These are phyloP conservation scores for Drosophila dunni DNA, from an alignment of 1,140 invertebrate species.

Conservation along the genomic window DNA sequence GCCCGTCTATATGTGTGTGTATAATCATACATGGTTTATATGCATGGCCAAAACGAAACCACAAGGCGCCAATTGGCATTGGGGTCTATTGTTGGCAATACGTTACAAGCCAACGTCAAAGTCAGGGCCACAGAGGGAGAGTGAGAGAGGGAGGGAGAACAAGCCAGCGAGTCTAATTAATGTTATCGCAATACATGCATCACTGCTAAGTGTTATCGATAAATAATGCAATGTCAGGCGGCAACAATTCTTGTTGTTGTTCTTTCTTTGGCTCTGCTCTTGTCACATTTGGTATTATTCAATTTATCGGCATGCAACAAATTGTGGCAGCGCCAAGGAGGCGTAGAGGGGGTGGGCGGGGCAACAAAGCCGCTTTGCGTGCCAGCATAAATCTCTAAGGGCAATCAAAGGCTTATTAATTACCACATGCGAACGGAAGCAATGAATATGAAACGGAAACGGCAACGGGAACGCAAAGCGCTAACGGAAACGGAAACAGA, in stretches of 20 bases:
- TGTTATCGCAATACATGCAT: slow-evolving; percentile 82
- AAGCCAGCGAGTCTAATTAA: slow-evolving; percentile 67
- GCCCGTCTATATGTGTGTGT: background rate
- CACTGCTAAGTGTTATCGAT: slow-evolving; percentile 81
- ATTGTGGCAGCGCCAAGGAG: background rate
- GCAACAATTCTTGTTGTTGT: slow-evolving; percentile 20
- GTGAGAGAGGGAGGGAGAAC: slow-evolving; percentile 1
- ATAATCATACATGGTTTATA: slow-evolving; percentile 28
- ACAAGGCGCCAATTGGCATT: slow-evolving; percentile 30
- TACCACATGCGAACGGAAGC: slow-evolving; percentile 34
- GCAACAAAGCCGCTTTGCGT: slow-evolving; percentile 3
- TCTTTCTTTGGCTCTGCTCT: background rate
- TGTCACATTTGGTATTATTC: slow-evolving; percentile 47
- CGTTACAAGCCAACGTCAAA: background rate
- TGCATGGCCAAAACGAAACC: slow-evolving; percentile 38
- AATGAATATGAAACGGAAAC: slow-evolving; percentile 16
- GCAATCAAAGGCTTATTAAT: slow-evolving; percentile 48
- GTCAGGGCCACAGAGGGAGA: background rate
- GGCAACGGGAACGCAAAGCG: slow-evolving; percentile 25
- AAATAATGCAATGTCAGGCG: slow-evolving; percentile 70
- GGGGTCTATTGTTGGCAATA: slow-evolving; percentile 34
- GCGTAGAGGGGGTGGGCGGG: background rate
- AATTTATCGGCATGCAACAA: slow-evolving; percentile 52
- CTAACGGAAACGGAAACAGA: slow-evolving; percentile 16
- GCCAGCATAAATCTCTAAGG: slow-evolving; percentile 27